A percentile compares a stretch with the other conserved stretches of the same genome.
These are phyloP conservation scores for Idaea aversata DNA, from an alignment of 2,888 invertebrate species.

Conservation along the genomic window DNA sequence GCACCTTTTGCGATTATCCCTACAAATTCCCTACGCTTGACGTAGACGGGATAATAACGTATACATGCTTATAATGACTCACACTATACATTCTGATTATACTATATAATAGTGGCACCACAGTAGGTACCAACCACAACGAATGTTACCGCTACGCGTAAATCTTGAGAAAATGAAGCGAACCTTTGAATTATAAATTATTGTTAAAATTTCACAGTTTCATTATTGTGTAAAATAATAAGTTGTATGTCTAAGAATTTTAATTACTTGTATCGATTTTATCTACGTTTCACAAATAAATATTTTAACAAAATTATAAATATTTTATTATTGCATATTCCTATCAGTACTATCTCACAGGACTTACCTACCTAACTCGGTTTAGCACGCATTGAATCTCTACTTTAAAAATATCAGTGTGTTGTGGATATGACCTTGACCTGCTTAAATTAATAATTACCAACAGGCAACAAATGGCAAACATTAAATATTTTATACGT, in stretches of 20 bases:
- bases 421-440: no score
- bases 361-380: background rate
- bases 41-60: background rate
- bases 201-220: conserved; percentile 74
- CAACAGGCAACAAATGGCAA: no score
- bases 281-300: conserved; percentile 80
- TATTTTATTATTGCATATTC: conserved; percentile 29
- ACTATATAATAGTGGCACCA: background rate
- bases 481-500: no score
- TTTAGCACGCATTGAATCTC: no score
- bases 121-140: conserved; percentile 42
- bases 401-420: no score
- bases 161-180: conserved; percentile 50
- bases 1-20: background rate
- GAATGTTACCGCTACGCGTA: conserved; percentile 55
- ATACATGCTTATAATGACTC: background rate
- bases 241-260: conserved; percentile 76
- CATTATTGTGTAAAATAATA: conserved; percentile 74
- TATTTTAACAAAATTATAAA: conserved; percentile 72
- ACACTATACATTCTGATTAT: background rate
- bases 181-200: conserved; percentile 50
- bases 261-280: conserved; percentile 80
- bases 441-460: no score
- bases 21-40: conserved; percentile 4
- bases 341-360: background rate